phyloP scores from a whole-genome alignment of 2,888 invertebrate species.

The Troides helena region DNA sequence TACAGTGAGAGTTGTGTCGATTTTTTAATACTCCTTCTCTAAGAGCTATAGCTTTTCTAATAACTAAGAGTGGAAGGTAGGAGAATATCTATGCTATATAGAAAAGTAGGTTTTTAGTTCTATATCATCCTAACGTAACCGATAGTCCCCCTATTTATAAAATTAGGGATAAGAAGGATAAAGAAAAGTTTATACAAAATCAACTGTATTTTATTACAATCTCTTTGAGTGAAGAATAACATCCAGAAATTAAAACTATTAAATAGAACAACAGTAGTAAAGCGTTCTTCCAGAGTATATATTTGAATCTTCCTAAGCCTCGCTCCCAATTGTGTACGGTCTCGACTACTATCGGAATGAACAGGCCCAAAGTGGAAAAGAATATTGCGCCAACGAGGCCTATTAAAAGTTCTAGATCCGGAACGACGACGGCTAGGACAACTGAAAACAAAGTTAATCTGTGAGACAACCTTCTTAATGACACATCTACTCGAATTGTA shows the following conservation, averaged over 20 bases:
- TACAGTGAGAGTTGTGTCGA: no score
- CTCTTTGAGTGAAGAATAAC: conserved; percentile 54
- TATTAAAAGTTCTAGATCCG: conserved; percentile 91
- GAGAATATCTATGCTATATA: no score
- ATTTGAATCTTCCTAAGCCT: conserved; percentile 81
- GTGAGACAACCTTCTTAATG: background rate
- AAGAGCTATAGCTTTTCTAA: no score
- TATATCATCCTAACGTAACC: no score
- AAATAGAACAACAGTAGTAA: conserved; percentile 59
- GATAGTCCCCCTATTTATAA: no score
- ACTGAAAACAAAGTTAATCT: conserved; percentile 66
- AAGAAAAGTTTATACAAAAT: conserved; percentile 2
- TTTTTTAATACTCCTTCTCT: no score
- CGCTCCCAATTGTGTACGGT: conserved; percentile 85
- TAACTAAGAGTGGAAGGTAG: no score
- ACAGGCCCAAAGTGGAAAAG: conserved; percentile 86
- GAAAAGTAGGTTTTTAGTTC: no score
- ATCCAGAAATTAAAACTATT: conserved; percentile 60
- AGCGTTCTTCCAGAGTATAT: conserved; percentile 84
- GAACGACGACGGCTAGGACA: conserved; percentile 87
- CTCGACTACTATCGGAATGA: conserved; percentile 87
- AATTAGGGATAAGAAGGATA: background rate
- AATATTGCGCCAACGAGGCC: conserved; percentile 91
- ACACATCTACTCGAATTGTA: background rate
- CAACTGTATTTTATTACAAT: conserved; percentile 45